phyloP scores from a whole-genome alignment of 1,140 invertebrate genomes.

The Hyposmocoma kahamanoa region DNA sequence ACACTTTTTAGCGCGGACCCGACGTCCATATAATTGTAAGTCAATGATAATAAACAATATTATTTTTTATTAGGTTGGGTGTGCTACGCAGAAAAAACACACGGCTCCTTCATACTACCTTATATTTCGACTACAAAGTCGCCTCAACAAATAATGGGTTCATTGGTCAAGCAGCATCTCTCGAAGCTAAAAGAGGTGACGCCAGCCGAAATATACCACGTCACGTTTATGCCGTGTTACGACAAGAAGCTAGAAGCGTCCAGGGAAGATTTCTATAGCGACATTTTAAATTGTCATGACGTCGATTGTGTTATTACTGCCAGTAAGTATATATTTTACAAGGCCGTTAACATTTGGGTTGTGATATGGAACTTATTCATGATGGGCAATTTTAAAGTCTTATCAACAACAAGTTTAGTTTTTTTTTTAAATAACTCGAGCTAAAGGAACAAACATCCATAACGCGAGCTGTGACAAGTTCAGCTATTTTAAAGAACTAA shows the following conservation, averaged over 20 bases:
- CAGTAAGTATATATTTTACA: constrained; percentile 74
- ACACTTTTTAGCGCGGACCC: no score
- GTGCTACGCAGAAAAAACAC: constrained; percentile 99
- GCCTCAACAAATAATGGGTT: constrained; percentile 97
- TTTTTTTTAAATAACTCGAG: no score
- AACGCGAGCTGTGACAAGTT: no score
- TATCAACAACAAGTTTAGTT: no score
- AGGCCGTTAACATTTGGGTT: no score
- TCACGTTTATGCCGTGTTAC: constrained; percentile 98
- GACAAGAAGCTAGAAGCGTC: constrained; percentile 99
- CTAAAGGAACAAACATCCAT: no score
- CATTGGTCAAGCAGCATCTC: constrained; percentile 89
- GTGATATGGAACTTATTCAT: no score
- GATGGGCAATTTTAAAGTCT: no score
- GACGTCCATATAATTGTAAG: no score
- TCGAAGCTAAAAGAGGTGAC: constrained; percentile 71
- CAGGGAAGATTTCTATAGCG: constrained; percentile 90
- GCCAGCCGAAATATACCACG: constrained; percentile 88
- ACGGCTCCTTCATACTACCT: constrained; percentile 93
- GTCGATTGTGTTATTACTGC: constrained; percentile 99
- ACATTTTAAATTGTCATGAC: constrained; percentile 82
- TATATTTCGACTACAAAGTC: constrained; percentile 93
- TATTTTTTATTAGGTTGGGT: constrained; percentile 90
- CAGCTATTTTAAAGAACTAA: no score
- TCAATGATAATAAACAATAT: no score